Base-by-base conservation (phyloP, 2,797 vertebrate genomes). In the Novumbra hubbsi region DNA sequence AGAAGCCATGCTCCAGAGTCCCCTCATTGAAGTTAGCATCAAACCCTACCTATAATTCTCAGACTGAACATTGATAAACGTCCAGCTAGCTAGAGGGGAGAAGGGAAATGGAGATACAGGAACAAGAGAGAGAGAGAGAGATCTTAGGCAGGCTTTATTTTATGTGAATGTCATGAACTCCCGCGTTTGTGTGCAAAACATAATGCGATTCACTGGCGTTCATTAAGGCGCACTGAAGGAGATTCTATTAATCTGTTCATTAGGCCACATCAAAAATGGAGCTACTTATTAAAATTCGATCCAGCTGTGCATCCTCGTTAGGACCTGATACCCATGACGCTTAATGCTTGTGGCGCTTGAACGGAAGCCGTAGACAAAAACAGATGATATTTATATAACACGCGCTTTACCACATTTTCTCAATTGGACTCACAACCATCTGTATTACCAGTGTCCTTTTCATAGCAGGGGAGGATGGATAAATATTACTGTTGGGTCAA, bases 231-330 rank as follows among this genome's bases (percentile, higher is more conserved):
- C 91, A 88, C 88, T 92, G 90, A 92, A 92, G 89, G 89, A 92
- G 91, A 93, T 90, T 91, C 91, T 86, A 91, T 93, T 94, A 93
- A 94, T 94, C 93, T 94, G 91, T 93, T 94, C 93, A 93, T 93
- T 93, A 94, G 89, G 84, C 88, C 84, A 94, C 91, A 93, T 94
- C 92, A 94, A 94, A 93, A 92, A 90, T 92, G 86, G 83, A 90
- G 87, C 81, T 88, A 92, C 91, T 93, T 93, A 92, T 93, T 93
- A 92, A 93, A 93, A 92, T 87, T 90, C 90, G 90, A 92, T 91
- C 92, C 91, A 93, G 92, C 92, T 93, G 92, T 89, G 91, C 92
- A 84, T 85, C 89, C 90, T 94, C 86, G 86, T 94, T 94, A 94
- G 76, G n/a, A 49, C 38, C 6, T 64, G 65, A 73, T 87, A 87